Evolutionary conservation across 2,797 vertebrate genomes (phyloP).

Genomic region (Enteromius anoplus): DNA sequence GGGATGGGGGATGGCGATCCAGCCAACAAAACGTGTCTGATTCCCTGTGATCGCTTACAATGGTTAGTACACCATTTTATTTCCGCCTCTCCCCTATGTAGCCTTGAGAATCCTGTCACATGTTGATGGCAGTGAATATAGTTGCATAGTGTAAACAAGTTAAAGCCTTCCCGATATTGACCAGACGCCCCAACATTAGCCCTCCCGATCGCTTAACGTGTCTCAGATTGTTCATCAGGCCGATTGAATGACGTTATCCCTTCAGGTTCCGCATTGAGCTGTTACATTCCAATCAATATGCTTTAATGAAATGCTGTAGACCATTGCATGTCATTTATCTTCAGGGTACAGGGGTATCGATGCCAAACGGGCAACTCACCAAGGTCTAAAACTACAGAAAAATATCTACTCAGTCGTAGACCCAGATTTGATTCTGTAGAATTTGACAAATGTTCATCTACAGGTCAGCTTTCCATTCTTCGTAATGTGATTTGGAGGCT

Average conservation of each 20-base stretch:
- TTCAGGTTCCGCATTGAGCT: slow-evolving; percentile 25
- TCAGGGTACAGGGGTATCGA: slow-evolving; percentile 12
- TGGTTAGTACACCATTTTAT: slow-evolving; percentile 33
- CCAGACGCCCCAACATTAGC: slow-evolving; percentile 5
- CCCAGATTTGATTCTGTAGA: neutral
- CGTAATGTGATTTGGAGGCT: slow-evolving; percentile 23
- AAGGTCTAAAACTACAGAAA: slow-evolving; percentile 24
- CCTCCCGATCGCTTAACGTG: neutral
- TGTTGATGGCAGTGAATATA: neutral
- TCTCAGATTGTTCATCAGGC: slow-evolving; percentile 5
- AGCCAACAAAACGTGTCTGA: too few relatives aligned
- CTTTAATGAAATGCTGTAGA: slow-evolving; percentile 47
- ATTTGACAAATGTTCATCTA: neutral
- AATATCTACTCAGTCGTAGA: neutral
- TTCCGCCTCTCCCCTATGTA: neutral
- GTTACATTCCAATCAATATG: slow-evolving; percentile 47
- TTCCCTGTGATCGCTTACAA: too few relatives aligned
- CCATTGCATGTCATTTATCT: slow-evolving; percentile 42
- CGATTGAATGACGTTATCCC: slow-evolving; percentile 26
- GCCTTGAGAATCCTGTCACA: slow-evolving; percentile 21
- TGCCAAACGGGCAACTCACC: slow-evolving; percentile 12
- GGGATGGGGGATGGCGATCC: too few relatives aligned
- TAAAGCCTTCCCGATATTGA: slow-evolving; percentile 21
- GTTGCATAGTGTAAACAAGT: slow-evolving; percentile 33
- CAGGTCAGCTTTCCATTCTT: neutral